Evolutionary conservation across 2,888 invertebrate species (phyloP), one percentile per base, ranked within the genome.

Genomic region (Agrotis ipsilon): DNA sequence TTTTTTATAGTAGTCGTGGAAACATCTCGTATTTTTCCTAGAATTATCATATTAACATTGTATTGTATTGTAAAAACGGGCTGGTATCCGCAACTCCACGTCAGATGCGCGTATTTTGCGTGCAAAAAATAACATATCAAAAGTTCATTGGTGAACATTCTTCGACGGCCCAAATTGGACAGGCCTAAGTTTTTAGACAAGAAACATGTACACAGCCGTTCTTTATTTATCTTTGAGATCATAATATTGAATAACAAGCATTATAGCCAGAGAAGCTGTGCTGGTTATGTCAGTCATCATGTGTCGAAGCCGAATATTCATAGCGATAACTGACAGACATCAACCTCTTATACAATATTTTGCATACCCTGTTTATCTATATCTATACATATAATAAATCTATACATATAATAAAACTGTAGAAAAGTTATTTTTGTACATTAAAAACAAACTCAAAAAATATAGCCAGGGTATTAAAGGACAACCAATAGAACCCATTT

Each of bases 201-300:
- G 27, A 73, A 75, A 27, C 52, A 77, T 69, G 46, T 51, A 49
- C 57, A 68, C n/a, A 52, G 19, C 19, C 16, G 9, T 9, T 76
- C 18, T 39, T 51, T n/a, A 68, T 77, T 43, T 58, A 48, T n/a
- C 9, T 52, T 59, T 54, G 16, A 24, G 24, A 59, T n/a, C 51
- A 68, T 68, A 52, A 75, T 46, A 58, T 52, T 75, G 21, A 32
- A 78, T 52, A 62, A 58, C 27, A 48, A 52, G 21, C 24, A 1
- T 21, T 19, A n/a, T 24, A 62, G 5, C 18, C 7, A 48, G 51
- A 49, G 70, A 11, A 51, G 24, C 24, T 13, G 21, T 64, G 21
- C 48, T 61, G 55, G 39, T 60, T 46, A 21, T 67, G 24, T 72
- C 63, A 60, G 60, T 81, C 66, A 77, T 57, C 48, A 61, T 24